Conservation (phyloP, 2,888 invertebrate genomes). For the Nineta flava region DNA sequence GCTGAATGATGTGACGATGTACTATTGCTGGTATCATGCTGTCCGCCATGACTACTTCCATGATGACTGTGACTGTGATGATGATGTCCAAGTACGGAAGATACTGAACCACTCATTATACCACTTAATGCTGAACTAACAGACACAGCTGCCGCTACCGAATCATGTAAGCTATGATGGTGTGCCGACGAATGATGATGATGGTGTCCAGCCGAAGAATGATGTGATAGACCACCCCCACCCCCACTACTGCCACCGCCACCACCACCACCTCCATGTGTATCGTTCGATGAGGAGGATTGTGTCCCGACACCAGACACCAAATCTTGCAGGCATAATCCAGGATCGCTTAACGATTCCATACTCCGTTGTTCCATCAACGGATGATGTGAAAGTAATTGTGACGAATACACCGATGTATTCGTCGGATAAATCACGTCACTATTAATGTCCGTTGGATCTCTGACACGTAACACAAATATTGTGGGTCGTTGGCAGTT, state of each 20-base stretch:
- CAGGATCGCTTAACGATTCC: conserved; percentile 52
- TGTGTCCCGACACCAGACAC: conserved; percentile 40
- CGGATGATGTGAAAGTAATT: conserved; percentile 7
- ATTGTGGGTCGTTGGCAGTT: background rate
- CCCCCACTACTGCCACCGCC: background rate
- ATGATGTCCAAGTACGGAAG: conserved; percentile 32
- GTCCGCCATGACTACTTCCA: conserved; percentile 23
- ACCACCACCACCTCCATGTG: conserved; percentile 24
- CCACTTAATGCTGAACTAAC: conserved; percentile 39
- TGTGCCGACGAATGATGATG: conserved; percentile 20
- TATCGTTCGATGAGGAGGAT: conserved; percentile 31
- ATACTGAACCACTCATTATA: conserved; percentile 34
- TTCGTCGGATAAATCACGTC: conserved; percentile 3
- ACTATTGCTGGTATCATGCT: conserved; percentile 29
- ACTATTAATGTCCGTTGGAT: background rate
- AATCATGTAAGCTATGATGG: conserved; percentile 34
- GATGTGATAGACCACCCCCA: conserved; percentile 13
- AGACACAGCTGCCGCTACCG: conserved; percentile 33
- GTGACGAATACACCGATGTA: conserved; percentile 3
- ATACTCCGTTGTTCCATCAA: conserved; percentile 40
- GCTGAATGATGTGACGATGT: conserved; percentile 33
- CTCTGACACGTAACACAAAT: background rate
- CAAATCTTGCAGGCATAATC: conserved; percentile 59
- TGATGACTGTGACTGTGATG: conserved; percentile 20
- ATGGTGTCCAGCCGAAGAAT: too few relatives aligned